phyloP scores from a whole-genome alignment of 2,888 invertebrate species.

The Argynnis bischoffii region DNA sequence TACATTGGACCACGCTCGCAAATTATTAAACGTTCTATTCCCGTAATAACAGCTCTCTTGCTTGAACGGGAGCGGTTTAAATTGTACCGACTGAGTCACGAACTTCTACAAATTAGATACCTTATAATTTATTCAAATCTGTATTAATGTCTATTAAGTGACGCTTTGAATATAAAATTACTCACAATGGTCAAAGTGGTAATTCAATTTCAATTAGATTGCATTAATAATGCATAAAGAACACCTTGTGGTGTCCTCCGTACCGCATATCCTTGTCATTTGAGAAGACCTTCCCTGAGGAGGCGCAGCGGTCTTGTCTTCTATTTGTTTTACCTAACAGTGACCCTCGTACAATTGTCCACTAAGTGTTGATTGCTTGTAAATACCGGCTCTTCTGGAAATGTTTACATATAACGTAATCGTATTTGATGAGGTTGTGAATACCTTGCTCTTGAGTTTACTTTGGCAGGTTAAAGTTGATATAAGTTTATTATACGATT shows the following conservation, averaged over 20 bases:
- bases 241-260: constrained; percentile 64
- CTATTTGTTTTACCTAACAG: constrained; percentile 78
- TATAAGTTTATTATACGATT: constrained; percentile 79
- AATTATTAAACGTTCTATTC: constrained; percentile 80
- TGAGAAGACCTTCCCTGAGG: constrained; percentile 72
- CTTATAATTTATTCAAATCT: constrained; percentile 30
- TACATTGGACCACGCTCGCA: constrained; percentile 80
- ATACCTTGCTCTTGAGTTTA: constrained; percentile 19
- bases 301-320: constrained; percentile 63
- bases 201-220: constrained; percentile 75
- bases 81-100: constrained; percentile 14
- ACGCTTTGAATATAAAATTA: constrained; percentile 58
- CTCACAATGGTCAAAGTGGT: constrained; percentile 60
- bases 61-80: constrained; percentile 28
- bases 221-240: constrained; percentile 78
- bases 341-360: constrained; percentile 75
- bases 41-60: constrained; percentile 41
- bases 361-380: constrained; percentile 80
- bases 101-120: constrained; percentile 23
- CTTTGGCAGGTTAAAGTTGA: constrained; percentile 39
- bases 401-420: constrained; percentile 53
- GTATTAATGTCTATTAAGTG: constrained; percentile 24
- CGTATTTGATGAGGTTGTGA: constrained; percentile 41
- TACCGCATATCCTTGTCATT: constrained; percentile 72
- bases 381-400: constrained; percentile 69